A percentile compares a stretch with the other conserved stretches of the same genome.
Evolutionary conservation across 2,797 vertebrate species (phyloP).

Genomic region (Oceanodroma leucorhoa): DNA sequence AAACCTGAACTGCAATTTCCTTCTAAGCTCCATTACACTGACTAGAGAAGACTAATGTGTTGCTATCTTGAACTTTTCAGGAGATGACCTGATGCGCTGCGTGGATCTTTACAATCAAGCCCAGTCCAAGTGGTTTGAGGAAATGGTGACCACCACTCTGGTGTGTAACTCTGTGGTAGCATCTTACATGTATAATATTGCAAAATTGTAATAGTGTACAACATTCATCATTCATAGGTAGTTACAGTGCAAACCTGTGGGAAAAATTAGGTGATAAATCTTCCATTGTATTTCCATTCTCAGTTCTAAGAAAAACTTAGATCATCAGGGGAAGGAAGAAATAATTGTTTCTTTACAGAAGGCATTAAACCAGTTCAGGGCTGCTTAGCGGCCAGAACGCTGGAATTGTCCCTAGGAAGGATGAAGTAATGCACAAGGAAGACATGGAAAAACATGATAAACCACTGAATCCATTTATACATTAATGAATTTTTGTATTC

Average conservation of each 20-base stretch:
- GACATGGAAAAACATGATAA: not conserved
- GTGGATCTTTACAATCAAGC: slow-evolving; percentile 97
- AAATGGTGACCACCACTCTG: slow-evolving; percentile 97
- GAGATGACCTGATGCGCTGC: slow-evolving; percentile 96
- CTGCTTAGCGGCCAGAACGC: not conserved
- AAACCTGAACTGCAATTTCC: not conserved
- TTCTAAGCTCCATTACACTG: not conserved
- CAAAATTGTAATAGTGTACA: not conserved
- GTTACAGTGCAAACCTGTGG: not conserved
- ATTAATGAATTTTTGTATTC: not conserved
- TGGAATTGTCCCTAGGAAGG: not conserved
- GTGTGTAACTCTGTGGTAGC: slow-evolving; percentile 72
- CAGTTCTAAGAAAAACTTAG: not conserved
- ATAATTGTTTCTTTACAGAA: not conserved
- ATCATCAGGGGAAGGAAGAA: not conserved
- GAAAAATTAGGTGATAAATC: not conserved
- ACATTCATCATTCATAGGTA: not conserved
- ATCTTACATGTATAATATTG: not conserved
- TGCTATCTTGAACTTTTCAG: slow-evolving; percentile 65
- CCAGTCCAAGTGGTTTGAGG: slow-evolving; percentile 99
- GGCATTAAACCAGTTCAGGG: not conserved
- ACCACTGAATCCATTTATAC: not conserved
- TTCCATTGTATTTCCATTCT: not conserved
- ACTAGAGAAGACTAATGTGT: not conserved
- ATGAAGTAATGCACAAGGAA: not conserved